phyloP scores from a whole-genome alignment of 2,888 invertebrate genomes.

The Euphydryas editha region DNA sequence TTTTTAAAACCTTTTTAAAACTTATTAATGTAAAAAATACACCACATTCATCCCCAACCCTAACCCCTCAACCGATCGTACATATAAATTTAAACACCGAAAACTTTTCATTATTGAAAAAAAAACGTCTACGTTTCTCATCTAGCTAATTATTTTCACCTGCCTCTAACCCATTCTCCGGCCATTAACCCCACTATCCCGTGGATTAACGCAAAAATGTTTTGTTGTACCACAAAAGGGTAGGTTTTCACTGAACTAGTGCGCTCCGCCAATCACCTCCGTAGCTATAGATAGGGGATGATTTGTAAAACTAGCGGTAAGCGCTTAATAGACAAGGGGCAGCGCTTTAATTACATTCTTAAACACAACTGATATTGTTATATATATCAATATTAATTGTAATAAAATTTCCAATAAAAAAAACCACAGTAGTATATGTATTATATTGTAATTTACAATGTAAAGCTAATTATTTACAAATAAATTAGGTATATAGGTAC shows the following conservation, averaged over 20 bases:
- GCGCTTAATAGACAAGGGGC: conserved; percentile 68
- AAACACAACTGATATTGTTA: not conserved
- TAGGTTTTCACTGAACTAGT: conserved; percentile 64
- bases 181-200: conserved; percentile 69
- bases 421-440: no score
- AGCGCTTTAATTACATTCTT: conserved; percentile 37
- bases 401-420: no score
- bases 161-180: conserved; percentile 48
- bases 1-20: no score
- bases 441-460: no score
- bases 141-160: conserved; percentile 38
- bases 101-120: conserved; percentile 11
- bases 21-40: no score
- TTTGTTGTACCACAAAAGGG: conserved; percentile 68
- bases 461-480: no score
- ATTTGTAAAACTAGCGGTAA: conserved; percentile 56
- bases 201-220: conserved; percentile 76
- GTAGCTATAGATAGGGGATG: conserved; percentile 74
- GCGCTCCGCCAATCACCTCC: conserved; percentile 64
- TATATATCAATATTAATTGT: not conserved
- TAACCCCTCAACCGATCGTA: no score
- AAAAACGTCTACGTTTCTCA: conserved; percentile 20
- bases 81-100: conserved; percentile 2
- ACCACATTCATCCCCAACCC: no score
- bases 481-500: no score